A percentile compares a stretch with the other conserved stretches of the same genome.
phyloP scores from a whole-genome alignment of 35 echinoderm and acorn worm species.

The Ophioderma brevispina region DNA sequence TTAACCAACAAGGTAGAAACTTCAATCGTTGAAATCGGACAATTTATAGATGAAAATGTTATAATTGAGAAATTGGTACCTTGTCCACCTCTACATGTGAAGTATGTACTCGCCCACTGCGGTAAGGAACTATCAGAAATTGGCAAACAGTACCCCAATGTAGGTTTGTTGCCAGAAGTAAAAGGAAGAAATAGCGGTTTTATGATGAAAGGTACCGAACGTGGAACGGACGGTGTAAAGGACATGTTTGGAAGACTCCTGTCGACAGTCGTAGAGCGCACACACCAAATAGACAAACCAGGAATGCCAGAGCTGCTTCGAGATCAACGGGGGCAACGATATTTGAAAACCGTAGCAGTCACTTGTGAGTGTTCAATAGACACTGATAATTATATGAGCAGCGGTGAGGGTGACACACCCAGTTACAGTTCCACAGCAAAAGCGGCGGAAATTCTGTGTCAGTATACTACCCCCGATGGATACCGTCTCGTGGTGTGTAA shows the following conservation, averaged over 20 bases:
- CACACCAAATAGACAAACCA: conserved; percentile 23
- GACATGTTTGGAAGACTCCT: neutral
- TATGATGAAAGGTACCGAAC: conserved; percentile 42
- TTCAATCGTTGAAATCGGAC: neutral
- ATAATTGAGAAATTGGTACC: conserved; percentile 14
- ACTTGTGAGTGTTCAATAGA: conserved; percentile 24
- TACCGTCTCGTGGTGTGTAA: conserved; percentile 21
- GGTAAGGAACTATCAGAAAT: neutral
- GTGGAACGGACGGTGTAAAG: neutral
- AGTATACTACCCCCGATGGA: neutral
- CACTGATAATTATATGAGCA: neutral
- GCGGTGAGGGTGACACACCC: neutral
- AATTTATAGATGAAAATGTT: conserved; percentile 26
- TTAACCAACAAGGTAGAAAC: conserved; percentile 6
- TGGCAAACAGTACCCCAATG: neutral
- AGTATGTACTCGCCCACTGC: neutral
- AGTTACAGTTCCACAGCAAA: neutral
- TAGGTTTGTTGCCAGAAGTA: neutral
- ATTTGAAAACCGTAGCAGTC: conserved; percentile 13
- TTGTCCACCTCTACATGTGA: neutral
- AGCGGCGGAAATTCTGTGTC: neutral
- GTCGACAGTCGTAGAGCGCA: neutral
- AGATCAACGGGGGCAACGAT: conserved; percentile 33
- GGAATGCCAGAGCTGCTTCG: conserved; percentile 47
- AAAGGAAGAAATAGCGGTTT: neutral